Base-by-base conservation (phyloP, 2,888 invertebrate genomes). In the Ptychoptera contaminata region DNA sequence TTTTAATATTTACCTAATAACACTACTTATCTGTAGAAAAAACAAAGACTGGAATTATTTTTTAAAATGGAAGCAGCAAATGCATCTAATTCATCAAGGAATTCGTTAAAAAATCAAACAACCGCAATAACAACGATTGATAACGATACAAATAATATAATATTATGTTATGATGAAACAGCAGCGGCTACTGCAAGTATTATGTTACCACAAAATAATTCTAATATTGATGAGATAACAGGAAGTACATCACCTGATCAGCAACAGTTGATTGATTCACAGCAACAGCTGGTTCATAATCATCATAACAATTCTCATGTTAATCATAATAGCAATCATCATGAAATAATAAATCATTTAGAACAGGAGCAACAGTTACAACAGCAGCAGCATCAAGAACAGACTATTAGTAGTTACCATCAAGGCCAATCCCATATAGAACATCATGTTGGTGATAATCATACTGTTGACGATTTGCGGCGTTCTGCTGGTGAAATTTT, bases 401-500 rank as follows among this genome's bases (percentile, higher is more conserved):
- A 23, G 7, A 23, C 23, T 5, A 23, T 23, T 5, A 23, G 3
- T 23, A 7, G 23, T 23, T 23, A 23, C 23, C 23, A 23, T 7
- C 23, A 23, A 23, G 3, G 4, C 7, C 23, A 23, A 7, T 5
- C 23, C 3, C 23, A 46, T 30, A 16, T 49, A 12, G 23, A 2
- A 43, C 46, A 49, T 40, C 37, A 14, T 35, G 38, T 36, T 10
- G 30, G n/a, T 41, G 46, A 43, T 43, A 39, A 37, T n/a, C 48
- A n/a, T 47, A 50, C 44, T 50, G 51, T 42, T 46, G 58, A 56
- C 37, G 65, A 70, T 37, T 56, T 74, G 32, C 70, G 72, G 41
- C 69, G 71, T 52, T 70, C 72, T 6, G 75, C 75, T 0, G 74
- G 72, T 30, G 72, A 74, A 56, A 75, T 76, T 44, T 60, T 75